Evolutionary conservation across 1,140 invertebrate species (phyloP), one percentile per base, ranked within the genome.

Genomic region (Pseudomyrmex concolor): DNA sequence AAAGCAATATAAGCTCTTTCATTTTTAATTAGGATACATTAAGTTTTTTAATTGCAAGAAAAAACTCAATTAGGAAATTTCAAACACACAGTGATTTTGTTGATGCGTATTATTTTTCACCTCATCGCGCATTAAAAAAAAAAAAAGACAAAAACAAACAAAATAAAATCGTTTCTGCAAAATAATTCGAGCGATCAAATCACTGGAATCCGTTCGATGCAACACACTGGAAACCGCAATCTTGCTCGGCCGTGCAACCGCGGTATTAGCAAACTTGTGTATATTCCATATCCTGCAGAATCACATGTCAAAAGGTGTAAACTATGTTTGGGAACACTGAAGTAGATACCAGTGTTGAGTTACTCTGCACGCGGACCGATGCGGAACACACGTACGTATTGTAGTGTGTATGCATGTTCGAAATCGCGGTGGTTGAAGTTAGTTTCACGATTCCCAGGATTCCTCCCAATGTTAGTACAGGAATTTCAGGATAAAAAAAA

Each of bases 371-470:
- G 50, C 15, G 34, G 2, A 77, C 4, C 25, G 57, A 57, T 51
- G 34, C 51, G 25, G 43, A 45, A 17, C 72, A 50, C 8, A 13
- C 22, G 17, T 12, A 15, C 9, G 2, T 19, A 43, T 19, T 8
- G 51, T 8, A 15, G 19, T 22, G 34, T 22, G 34, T 12, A 8
- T 5, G 54, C 17, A 34, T 13, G 45, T 66, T 76, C 34, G 50
- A 13, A 34, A 48, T 57, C 48, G 76, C 34, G 76, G 34, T 45
- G 19, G 17, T 57, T 10, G 43, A 45, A 57, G 76, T 78, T 57
- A 70, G 54, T 80, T 80, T 80, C 60, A 13, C 54, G 19, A 70
- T 48, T 70, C 25, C 15, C 54, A 59, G 64, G 43, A 78, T 78
- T 57, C 34, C 2, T 25, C 25, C 25, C 13, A 45, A 67, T 67